Conservation (phyloP, 2,113 vertebrate genomes). For the Seriola dumerili region DNA sequence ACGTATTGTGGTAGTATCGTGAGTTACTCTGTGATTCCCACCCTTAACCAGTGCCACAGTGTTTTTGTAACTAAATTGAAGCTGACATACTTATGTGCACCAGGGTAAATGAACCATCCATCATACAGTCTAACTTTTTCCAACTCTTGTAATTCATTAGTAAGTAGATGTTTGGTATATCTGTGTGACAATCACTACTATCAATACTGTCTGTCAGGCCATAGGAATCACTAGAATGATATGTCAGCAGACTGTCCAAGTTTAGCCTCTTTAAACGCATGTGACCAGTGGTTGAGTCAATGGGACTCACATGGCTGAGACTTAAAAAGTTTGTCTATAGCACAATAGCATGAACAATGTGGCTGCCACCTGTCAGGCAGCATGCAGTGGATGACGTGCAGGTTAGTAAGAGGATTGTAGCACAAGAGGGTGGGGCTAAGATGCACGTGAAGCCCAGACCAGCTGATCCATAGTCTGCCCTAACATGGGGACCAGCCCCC, state of each 20-base stretch:
- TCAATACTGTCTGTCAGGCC: not conserved
- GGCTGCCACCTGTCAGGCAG: constrained; percentile 61
- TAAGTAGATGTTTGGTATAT: not conserved
- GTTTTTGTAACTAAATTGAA: not conserved
- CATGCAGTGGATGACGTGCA: constrained; percentile 26
- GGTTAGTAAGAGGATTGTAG: constrained; percentile 73
- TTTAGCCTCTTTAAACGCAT: constrained; percentile 4
- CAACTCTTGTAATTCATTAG: not conserved
- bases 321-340: constrained; percentile 30
- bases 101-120: not conserved
- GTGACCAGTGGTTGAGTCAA: constrained; percentile 27
- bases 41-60: no score
- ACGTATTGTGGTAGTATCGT: no score
- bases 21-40: no score
- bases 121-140: not conserved
- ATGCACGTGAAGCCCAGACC: constrained; percentile 45
- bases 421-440: constrained; percentile 29
- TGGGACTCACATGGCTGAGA: constrained; percentile 37
- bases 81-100: not conserved
- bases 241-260: not conserved
- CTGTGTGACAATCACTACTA: not conserved
- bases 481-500: constrained; percentile 20
- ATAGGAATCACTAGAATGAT: constrained; percentile 1
- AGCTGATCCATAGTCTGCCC: constrained; percentile 46
- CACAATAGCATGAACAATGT: constrained; percentile 41